These are phyloP conservation scores for Ammodytes dubius DNA, from an alignment of 2,113 vertebrate species.

Conservation along the genomic window DNA sequence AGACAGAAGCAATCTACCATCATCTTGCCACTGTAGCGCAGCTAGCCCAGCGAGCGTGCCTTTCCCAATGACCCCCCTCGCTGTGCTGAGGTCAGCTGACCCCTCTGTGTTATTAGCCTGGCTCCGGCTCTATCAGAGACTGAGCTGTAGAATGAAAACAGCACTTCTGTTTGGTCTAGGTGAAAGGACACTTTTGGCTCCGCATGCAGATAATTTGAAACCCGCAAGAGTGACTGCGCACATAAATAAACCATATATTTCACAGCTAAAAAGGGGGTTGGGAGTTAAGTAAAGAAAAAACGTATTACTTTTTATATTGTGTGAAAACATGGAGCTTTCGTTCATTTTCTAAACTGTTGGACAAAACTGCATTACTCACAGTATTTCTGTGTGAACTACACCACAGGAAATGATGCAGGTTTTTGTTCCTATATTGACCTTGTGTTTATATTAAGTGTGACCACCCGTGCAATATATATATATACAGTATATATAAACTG, in stretches of 20 bases:
- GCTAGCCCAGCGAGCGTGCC: constrained; percentile 16
- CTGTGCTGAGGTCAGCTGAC: constrained; percentile 66
- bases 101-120: constrained; percentile 71
- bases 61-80: constrained; percentile 56
- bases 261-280: constrained; percentile 41
- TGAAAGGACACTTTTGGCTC: constrained; percentile 52
- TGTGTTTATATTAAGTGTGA: constrained; percentile 28
- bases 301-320: constrained; percentile 52
- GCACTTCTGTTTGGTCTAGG: constrained; percentile 74
- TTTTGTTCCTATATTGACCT: constrained; percentile 36
- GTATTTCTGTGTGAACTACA: constrained; percentile 34
- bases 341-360: constrained; percentile 25
- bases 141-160: constrained; percentile 76
- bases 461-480: constrained; percentile 15
- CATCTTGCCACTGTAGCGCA: constrained; percentile 63
- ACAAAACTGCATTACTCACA: constrained; percentile 10
- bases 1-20: constrained; percentile 68
- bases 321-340: constrained; percentile 52
- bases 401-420: constrained; percentile 51
- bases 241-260: constrained; percentile 69
- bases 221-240: constrained; percentile 55
- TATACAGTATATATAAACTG: background rate
- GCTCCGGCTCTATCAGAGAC: constrained; percentile 67
- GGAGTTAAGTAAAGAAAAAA: constrained; percentile 37
- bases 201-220: constrained; percentile 44